These are phyloP conservation scores for Caenorhabditis uteleia DNA, from an alignment of 2,888 invertebrate species.

Conservation along the genomic window DNA sequence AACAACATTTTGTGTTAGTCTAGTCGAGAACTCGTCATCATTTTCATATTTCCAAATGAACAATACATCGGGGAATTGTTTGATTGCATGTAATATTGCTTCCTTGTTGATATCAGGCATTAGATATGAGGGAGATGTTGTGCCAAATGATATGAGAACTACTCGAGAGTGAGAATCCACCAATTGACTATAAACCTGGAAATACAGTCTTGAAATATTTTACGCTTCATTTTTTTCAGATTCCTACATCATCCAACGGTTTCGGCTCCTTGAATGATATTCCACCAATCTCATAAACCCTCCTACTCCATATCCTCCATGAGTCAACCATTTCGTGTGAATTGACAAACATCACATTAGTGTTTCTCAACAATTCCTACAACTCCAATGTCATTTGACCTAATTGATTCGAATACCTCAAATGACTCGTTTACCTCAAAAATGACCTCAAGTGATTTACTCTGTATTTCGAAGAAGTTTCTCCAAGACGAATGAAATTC, in stretches of 20 bases:
- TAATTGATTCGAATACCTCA: too few species aligned
- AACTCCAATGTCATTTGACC: not conserved
- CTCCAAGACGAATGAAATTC: conserved; percentile 21
- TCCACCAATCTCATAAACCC: conserved; percentile 42
- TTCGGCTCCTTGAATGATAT: conserved; percentile 32
- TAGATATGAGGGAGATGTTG: conserved; percentile 38
- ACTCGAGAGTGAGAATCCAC: too few species aligned
- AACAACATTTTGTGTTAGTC: conserved; percentile 15
- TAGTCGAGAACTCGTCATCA: conserved; percentile 16
- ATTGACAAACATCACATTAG: conserved; percentile 24
- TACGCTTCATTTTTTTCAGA: conserved; percentile 10
- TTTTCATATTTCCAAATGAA: conserved; percentile 54
- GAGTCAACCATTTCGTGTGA: conserved; percentile 24
- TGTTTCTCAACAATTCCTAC: conserved; percentile 24
- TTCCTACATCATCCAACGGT: conserved; percentile 3
- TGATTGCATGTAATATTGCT: conserved; percentile 27
- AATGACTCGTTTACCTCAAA: conserved; percentile 11
- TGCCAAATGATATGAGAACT: conserved; percentile 48
- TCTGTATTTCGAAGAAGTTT: conserved; percentile 32
- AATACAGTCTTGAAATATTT: too few species aligned
- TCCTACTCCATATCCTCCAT: conserved; percentile 13
- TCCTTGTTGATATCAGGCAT: conserved; percentile 40
- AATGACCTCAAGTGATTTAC: conserved; percentile 1
- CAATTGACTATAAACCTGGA: too few species aligned
- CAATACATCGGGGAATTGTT: conserved; percentile 35